Percentiles rank a stretch among this genome's conserved stretches.
Conservation (phyloP, 1,140 invertebrate species). For the Vanessa tameamea region DNA sequence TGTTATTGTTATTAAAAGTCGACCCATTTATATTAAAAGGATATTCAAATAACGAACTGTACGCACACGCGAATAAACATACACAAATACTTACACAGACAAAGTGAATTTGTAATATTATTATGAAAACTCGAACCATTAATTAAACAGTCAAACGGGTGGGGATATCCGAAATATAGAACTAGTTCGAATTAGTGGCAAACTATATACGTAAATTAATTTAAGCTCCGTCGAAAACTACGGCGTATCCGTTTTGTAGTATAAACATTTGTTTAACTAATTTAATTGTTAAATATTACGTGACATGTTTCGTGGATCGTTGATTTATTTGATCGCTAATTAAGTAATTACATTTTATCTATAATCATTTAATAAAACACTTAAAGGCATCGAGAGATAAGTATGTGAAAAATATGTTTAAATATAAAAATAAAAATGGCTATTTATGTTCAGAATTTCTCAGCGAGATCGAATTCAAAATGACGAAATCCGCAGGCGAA, state of each 20-base stretch:
- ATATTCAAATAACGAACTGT: too few relatives aligned
- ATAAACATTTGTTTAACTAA: constrained; percentile 14
- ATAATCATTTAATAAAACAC: background rate
- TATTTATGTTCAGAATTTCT: too few relatives aligned
- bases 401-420: too few relatives aligned
- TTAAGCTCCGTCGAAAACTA: constrained; percentile 10
- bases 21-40: too few relatives aligned
- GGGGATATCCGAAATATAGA: background rate
- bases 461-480: too few relatives aligned
- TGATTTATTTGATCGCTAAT: background rate
- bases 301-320: background rate
- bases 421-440: too few relatives aligned
- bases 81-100: too few relatives aligned
- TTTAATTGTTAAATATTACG: background rate
- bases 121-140: background rate
- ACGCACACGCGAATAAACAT: too few relatives aligned
- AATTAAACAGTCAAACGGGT: background rate
- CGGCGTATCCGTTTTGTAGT: background rate
- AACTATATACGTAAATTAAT: constrained; percentile 19
- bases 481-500: too few relatives aligned
- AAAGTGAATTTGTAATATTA: background rate
- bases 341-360: background rate
- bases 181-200: constrained; percentile 7
- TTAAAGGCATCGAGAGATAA: background rate
- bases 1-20: too few relatives aligned